Conservation (phyloP, 2,113 vertebrate species). For the Pollimyrus isidori region DNA sequence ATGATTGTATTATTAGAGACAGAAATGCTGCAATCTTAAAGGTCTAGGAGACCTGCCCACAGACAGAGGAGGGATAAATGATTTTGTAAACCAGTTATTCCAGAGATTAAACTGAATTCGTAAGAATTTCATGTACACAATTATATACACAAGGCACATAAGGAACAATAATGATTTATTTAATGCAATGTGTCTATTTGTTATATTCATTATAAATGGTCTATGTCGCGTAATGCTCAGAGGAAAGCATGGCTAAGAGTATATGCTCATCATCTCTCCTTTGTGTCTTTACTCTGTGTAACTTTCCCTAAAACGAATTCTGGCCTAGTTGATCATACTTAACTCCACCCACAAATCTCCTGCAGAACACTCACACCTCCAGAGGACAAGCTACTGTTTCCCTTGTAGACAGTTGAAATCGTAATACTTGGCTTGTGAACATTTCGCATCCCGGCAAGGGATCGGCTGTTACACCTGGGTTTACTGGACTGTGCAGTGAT, state of each 20-base stretch:
- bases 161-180: neutral
- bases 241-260: neutral
- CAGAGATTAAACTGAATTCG: neutral
- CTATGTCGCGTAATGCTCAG: neutral
- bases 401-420: neutral
- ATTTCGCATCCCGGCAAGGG: neutral
- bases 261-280: neutral
- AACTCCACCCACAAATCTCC: neutral
- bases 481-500: neutral
- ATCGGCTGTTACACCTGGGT: neutral
- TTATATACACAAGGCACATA: neutral
- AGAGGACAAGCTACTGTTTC: neutral
- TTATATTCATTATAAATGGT: neutral
- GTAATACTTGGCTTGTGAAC: neutral
- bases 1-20: neutral
- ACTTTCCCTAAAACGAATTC: neutral
- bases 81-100: neutral
- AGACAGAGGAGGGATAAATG: neutral
- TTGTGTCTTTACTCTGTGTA: neutral
- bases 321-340: neutral
- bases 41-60: neutral
- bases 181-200: neutral
- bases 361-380: neutral
- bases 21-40: neutral
- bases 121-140: conserved; percentile 21